A percentile compares a stretch with the other conserved stretches of the same genome.
Evolutionary conservation across 2,797 vertebrate species (phyloP).

Genomic region (Eospalax fontanierii): DNA sequence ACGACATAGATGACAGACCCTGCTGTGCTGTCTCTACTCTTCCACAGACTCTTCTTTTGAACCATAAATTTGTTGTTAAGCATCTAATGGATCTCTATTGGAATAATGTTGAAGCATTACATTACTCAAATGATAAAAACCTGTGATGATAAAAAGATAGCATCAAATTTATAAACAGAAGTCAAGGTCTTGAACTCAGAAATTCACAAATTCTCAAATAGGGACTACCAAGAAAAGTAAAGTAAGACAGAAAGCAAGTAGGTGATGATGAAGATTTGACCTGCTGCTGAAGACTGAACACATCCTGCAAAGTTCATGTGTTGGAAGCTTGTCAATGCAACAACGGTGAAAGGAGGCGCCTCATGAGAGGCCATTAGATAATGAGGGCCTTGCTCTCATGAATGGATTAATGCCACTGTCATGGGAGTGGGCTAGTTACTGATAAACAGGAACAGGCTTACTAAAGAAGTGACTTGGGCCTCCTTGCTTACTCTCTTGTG

Average conservation of each 20-base stretch:
- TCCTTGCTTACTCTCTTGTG: background rate
- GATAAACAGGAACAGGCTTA: background rate
- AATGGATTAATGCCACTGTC: background rate
- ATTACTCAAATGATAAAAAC: conserved; percentile 26
- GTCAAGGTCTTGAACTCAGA: background rate
- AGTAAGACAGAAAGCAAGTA: conserved; percentile 19
- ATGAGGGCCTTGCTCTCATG: background rate
- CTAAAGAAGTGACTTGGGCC: background rate
- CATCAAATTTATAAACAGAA: conserved; percentile 49
- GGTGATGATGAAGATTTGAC: background rate
- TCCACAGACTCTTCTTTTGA: background rate
- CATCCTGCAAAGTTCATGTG: background rate
- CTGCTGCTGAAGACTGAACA: background rate
- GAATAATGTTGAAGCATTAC: background rate
- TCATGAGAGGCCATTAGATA: background rate
- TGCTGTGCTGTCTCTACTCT: background rate
- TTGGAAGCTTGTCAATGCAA: background rate
- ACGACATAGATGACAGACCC: background rate
- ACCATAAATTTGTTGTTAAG: background rate
- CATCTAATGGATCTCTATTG: background rate
- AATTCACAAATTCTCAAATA: conserved; percentile 38
- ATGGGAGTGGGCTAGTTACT: background rate
- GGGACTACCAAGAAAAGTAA: background rate
- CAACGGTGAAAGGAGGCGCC: background rate
- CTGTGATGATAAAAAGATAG: background rate